These are phyloP conservation scores for Drepana falcataria DNA, from an alignment of 2,888 invertebrate species.

Conservation along the genomic window DNA sequence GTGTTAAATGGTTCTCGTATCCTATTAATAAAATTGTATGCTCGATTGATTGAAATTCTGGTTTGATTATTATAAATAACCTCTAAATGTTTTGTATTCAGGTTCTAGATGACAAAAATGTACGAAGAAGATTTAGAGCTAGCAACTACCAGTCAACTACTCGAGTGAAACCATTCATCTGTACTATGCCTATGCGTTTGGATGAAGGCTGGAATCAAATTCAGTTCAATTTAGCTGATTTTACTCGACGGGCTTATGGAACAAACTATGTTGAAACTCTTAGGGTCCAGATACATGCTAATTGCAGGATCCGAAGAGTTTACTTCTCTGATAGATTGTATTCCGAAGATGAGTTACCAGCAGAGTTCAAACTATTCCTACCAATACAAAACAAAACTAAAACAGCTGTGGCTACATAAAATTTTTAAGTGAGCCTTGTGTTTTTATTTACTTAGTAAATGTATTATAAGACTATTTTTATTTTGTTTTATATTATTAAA, in stretches of 20 bases:
- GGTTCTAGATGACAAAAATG: constrained; percentile 97
- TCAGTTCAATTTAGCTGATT: constrained; percentile 96
- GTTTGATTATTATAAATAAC: constrained; percentile 20
- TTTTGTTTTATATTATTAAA: constrained; percentile 35
- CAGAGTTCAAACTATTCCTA: constrained; percentile 96
- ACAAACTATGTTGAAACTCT: constrained; percentile 96
- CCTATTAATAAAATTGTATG: background rate
- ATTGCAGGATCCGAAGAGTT: constrained; percentile 93
- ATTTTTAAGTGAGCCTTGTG: constrained; percentile 21
- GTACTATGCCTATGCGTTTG: constrained; percentile 96
- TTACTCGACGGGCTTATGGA: constrained; percentile 95
- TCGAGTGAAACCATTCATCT: constrained; percentile 96
- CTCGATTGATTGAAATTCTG: constrained; percentile 3
- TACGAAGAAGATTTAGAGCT: constrained; percentile 90
- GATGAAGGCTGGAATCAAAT: constrained; percentile 98
- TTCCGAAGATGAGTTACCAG: constrained; percentile 95
- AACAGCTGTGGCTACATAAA: constrained; percentile 71
- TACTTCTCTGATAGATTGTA: constrained; percentile 96
- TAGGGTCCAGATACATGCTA: constrained; percentile 96
- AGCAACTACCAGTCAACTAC: constrained; percentile 98
- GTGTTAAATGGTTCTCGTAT: constrained; percentile 16
- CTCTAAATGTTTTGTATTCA: constrained; percentile 51
- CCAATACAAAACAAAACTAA: constrained; percentile 91
- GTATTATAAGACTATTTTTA: constrained; percentile 55
- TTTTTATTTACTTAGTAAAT: constrained; percentile 43